phyloP scores from a whole-genome alignment of 2,797 vertebrate species.

The Epinephelus awoara region DNA sequence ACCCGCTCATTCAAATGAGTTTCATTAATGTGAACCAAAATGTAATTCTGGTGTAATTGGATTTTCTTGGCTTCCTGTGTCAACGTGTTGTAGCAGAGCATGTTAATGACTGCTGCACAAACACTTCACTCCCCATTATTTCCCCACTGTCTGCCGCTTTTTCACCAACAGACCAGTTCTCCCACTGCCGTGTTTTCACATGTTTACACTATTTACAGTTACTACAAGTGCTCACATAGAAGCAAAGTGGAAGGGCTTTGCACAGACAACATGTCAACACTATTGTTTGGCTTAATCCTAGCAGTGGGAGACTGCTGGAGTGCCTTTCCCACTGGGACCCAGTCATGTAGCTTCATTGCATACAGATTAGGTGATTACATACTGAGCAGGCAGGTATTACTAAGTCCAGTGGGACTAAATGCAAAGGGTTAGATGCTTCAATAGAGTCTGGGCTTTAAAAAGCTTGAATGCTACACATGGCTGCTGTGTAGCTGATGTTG shows the following conservation, averaged over 20 bases:
- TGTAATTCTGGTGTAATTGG: conserved; percentile 7
- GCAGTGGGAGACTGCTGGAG: conserved; percentile 23
- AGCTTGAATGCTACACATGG: neutral
- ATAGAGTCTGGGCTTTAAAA: conserved; percentile 22
- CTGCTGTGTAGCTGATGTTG: neutral
- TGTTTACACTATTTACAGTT: conserved; percentile 18
- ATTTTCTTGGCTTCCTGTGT: conserved; percentile 27
- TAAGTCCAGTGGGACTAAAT: conserved; percentile 7
- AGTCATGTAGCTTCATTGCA: conserved; percentile 16
- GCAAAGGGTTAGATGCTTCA: conserved; percentile 3
- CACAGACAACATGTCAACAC: conserved; percentile 41
- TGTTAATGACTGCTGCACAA: neutral
- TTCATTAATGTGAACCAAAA: conserved; percentile 25
- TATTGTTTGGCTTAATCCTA: conserved; percentile 39
- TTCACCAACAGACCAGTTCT: neutral
- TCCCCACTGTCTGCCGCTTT: neutral
- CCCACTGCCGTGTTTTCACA: neutral
- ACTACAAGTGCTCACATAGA: conserved; percentile 19
- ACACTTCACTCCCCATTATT: neutral
- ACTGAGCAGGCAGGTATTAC: conserved; percentile 23
- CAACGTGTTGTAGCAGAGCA: neutral
- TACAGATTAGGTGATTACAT: conserved; percentile 38
- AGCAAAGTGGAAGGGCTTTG: conserved; percentile 16
- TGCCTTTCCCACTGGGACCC: conserved; percentile 27
- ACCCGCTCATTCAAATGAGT: conserved; percentile 21